A percentile compares a stretch with the other conserved stretches of the same genome.
These are phyloP conservation scores for Pachycephus smyrnensis DNA, from an alignment of 2,888 invertebrate species.

Conservation along the genomic window DNA sequence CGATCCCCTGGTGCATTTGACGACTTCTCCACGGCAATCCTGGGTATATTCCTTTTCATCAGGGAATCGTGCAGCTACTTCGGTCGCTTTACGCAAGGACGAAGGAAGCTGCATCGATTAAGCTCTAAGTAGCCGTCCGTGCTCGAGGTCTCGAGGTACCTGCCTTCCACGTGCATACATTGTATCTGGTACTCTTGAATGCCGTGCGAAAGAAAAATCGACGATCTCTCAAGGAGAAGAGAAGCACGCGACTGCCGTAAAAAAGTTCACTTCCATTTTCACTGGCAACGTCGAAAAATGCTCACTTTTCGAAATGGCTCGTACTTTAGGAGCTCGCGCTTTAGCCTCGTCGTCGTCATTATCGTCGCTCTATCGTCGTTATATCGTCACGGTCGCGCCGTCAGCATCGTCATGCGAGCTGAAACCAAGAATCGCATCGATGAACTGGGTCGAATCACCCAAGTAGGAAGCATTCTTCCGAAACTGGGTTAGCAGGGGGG, in stretches of 20 bases:
- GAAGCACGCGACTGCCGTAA: neutral
- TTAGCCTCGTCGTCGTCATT: neutral
- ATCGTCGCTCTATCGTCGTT: neutral
- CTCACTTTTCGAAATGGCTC: neutral
- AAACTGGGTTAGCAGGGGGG: neutral
- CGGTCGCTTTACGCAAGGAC: neutral
- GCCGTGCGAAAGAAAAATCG: neutral
- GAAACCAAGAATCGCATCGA: neutral
- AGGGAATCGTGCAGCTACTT: neutral
- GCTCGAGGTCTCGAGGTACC: neutral
- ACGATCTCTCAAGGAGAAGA: neutral
- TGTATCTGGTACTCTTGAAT: neutral
- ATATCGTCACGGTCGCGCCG: neutral
- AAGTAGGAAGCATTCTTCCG: neutral
- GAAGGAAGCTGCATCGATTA: neutral
- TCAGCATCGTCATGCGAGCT: no score
- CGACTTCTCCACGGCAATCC: neutral
- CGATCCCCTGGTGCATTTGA: neutral
- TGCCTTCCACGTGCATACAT: neutral
- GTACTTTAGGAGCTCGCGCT: neutral
- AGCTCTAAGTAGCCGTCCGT: neutral
- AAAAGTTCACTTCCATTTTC: neutral
- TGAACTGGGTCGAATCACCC: neutral
- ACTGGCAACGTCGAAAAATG: neutral
- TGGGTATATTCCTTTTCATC: no score